These are phyloP conservation scores for Delia radicum DNA, from an alignment of 1,140 invertebrate genomes.

Conservation along the genomic window DNA sequence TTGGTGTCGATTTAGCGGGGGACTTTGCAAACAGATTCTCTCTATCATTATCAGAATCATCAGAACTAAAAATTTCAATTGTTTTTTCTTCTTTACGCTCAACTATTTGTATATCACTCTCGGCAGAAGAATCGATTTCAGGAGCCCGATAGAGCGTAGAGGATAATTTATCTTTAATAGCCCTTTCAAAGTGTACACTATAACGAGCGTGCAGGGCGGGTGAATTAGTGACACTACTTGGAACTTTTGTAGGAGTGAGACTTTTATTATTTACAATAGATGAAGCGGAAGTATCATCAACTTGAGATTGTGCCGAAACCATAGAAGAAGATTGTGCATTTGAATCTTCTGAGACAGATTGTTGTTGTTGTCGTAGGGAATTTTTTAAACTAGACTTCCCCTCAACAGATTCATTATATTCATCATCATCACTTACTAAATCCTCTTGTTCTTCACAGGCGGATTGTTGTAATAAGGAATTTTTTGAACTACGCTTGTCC, in stretches of 20 bases:
- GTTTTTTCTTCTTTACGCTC: conserved; percentile 38
- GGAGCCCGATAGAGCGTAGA: conserved; percentile 37
- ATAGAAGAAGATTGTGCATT: neutral
- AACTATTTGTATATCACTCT: conserved; percentile 44
- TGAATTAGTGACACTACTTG: neutral
- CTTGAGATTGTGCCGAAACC: neutral
- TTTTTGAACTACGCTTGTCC: neutral
- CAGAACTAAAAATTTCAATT: conserved; percentile 44
- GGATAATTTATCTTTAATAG: conserved; percentile 39
- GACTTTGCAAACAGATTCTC: conserved; percentile 13
- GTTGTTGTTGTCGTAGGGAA: neutral
- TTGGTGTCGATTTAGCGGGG: neutral
- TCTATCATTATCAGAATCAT: conserved; percentile 35
- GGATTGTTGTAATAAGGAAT: neutral
- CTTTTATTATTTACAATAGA: neutral
- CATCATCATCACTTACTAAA: neutral
- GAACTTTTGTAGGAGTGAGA: neutral
- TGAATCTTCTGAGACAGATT: neutral
- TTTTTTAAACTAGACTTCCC: neutral
- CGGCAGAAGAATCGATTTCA: conserved; percentile 30
- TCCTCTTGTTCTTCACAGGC: neutral
- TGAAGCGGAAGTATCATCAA: neutral
- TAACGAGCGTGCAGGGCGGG: conserved; percentile 34
- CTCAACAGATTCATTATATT: neutral
- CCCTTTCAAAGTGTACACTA: conserved; percentile 38